These are phyloP conservation scores for Poeciliopsis presidionis DNA, from an alignment of 2,797 vertebrate genomes.

Conservation along the genomic window DNA sequence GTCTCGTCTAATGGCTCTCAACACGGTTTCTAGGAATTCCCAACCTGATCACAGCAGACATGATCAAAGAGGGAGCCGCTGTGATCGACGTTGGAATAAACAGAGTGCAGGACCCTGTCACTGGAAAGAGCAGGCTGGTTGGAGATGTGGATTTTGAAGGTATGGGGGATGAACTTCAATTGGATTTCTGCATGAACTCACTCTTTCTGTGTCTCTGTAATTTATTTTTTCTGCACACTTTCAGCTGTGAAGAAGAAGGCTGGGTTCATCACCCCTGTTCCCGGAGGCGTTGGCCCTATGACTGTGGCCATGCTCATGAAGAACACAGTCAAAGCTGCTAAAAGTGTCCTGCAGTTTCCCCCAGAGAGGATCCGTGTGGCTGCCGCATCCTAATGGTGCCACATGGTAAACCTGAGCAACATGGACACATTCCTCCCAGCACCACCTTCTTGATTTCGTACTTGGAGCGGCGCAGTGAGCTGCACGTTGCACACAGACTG, in stretches of 20 bases:
- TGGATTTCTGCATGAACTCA: not conserved
- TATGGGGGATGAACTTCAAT: constrained; percentile 39
- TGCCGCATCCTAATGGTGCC: constrained; percentile 73
- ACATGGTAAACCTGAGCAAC: constrained; percentile 18
- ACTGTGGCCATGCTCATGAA: constrained; percentile 99
- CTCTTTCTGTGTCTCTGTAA: constrained; percentile 3
- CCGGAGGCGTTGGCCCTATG: constrained; percentile 96
- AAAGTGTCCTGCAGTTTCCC: constrained; percentile 83
- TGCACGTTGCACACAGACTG: constrained; percentile 56
- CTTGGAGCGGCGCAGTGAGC: constrained; percentile 22
- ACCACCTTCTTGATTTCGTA: constrained; percentile 9
- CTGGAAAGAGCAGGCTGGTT: constrained; percentile 88
- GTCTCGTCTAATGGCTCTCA: not conserved
- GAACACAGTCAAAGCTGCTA: constrained; percentile 96
- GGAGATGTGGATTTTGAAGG: constrained; percentile 99
- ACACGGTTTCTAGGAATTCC: constrained; percentile 86
- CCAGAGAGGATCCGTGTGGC: constrained; percentile 79
- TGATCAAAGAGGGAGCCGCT: constrained; percentile 95
- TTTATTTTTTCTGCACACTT: not conserved
- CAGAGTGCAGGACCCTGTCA: constrained; percentile 88
- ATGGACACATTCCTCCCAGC: constrained; percentile 67
- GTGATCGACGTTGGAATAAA: constrained; percentile 97
- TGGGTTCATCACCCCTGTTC: constrained; percentile 94
- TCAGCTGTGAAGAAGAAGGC: constrained; percentile 92
- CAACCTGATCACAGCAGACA: constrained; percentile 95